phyloP scores from a whole-genome alignment of 2,888 invertebrate genomes.

The Metacarcinus magister region DNA sequence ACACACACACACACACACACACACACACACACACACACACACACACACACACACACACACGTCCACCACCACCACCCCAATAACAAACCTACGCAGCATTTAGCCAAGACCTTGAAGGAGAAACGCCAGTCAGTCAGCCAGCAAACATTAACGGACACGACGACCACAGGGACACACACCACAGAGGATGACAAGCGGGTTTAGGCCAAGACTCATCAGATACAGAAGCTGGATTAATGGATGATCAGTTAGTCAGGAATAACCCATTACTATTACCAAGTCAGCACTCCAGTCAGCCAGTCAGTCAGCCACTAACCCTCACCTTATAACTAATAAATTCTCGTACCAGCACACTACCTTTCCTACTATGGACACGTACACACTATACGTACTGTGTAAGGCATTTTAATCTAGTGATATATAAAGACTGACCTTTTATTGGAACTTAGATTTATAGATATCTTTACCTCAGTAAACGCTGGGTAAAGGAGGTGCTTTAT shows the following conservation, averaged over 20 bases:
- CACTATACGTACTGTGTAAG: neutral
- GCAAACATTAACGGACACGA: neutral
- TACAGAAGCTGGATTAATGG: neutral
- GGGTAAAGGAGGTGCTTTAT: conserved; percentile 11
- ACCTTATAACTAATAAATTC: neutral
- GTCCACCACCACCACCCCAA: no score
- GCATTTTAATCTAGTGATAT: neutral
- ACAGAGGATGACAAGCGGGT: no score
- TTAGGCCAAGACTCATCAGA: neutral
- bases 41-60: no score
- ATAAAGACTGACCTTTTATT: conserved; percentile 5
- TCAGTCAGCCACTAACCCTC: no score
- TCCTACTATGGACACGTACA: neutral
- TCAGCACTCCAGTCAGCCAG: neutral
- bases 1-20: no score
- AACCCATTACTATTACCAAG: neutral
- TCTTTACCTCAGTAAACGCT: neutral
- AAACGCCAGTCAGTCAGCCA: no score
- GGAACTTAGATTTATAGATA: neutral
- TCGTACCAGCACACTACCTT: neutral
- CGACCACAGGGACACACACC: neutral
- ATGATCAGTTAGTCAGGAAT: conserved; percentile 8
- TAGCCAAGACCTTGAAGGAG: no score
- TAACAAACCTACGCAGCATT: no score
- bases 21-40: no score